Conservation (phyloP, 2,113 vertebrate genomes). For the Pelusios castaneus region DNA sequence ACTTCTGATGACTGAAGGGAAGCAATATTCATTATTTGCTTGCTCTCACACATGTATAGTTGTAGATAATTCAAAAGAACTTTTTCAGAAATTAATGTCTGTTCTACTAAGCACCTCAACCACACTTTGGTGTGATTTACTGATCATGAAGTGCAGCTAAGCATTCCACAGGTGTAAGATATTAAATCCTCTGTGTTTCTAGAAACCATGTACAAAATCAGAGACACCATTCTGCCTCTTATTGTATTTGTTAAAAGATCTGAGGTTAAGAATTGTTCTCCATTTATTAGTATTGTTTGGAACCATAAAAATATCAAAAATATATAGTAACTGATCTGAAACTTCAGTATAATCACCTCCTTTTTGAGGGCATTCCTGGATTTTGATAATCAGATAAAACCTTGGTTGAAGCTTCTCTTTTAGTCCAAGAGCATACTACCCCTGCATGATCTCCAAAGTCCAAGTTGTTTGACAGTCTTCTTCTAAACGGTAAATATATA, state of each 20-base stretch:
- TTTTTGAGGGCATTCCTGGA: background rate
- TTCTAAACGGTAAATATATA: background rate
- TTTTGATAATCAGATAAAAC: background rate
- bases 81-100: background rate
- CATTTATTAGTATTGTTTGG: background rate
- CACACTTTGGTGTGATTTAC: background rate
- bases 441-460: background rate
- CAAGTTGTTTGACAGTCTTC: background rate
- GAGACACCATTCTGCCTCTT: background rate
- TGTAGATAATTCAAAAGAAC: background rate
- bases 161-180: too few relatives aligned
- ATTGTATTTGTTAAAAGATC: background rate
- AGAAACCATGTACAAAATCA: background rate
- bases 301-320: background rate
- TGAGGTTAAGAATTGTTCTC: background rate
- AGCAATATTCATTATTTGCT: background rate
- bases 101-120: background rate
- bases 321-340: background rate
- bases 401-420: background rate
- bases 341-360: background rate
- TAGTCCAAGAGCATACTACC: accelerated
- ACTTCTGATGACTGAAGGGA: background rate
- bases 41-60: background rate
- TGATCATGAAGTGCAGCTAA: background rate
- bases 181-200: background rate